These are phyloP conservation scores for Halictus quadricinctus DNA, from an alignment of 2,888 invertebrate species.

Conservation along the genomic window DNA sequence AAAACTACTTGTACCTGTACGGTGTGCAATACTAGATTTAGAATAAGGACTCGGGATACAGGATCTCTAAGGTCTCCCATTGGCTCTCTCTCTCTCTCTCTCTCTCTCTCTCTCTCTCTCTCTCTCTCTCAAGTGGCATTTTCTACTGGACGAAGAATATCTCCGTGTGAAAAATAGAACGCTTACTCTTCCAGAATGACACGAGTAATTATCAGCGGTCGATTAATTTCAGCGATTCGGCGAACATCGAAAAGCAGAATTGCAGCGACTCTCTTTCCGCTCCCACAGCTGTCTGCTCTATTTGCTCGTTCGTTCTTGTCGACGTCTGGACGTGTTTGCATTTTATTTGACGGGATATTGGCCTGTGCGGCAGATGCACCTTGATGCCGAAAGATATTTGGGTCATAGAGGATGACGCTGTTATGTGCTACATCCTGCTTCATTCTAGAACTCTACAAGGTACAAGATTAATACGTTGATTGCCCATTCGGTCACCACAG, in stretches of 20 bases:
- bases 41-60: too few relatives aligned
- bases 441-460: background rate
- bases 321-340: constrained; percentile 7
- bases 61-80: too few relatives aligned
- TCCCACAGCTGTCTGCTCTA: too few relatives aligned
- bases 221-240: constrained; percentile 43
- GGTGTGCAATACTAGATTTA: too few relatives aligned
- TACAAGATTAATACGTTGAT: background rate
- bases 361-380: constrained; percentile 7
- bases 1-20: too few relatives aligned
- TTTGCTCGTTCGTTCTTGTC: background rate
- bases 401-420: background rate
- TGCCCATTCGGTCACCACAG: background rate
- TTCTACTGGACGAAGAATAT: too few relatives aligned
- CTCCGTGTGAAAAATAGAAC: background rate
- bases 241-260: constrained; percentile 22
- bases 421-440: background rate
- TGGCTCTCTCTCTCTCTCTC: too few relatives aligned
- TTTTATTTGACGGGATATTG: constrained; percentile 21
- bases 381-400: constrained; percentile 8
- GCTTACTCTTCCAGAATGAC: background rate
- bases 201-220: constrained; percentile 41
- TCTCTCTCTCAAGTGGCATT: too few relatives aligned
- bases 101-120: too few relatives aligned
- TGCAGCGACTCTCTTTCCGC: background rate